Conservation (phyloP, 2,888 invertebrate genomes). For the Lithodes maja region DNA sequence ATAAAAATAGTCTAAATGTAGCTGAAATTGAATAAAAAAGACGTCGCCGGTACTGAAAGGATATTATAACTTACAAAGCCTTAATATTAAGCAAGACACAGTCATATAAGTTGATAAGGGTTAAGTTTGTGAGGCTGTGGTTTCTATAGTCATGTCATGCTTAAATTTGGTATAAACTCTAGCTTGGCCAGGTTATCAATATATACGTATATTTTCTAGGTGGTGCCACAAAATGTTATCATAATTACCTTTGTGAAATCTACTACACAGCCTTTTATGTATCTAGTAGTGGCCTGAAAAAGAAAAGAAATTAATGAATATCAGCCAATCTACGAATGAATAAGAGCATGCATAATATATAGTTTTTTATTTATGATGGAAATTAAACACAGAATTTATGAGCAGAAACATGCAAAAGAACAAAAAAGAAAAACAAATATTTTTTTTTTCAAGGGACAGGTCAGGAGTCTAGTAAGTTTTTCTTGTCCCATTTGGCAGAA, state of each 20-base stretch:
- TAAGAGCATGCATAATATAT: constrained; percentile 44
- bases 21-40: no score
- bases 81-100: neutral
- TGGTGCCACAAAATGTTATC: constrained; percentile 39
- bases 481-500: constrained; percentile 35
- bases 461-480: constrained; percentile 54
- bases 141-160: no score
- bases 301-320: constrained; percentile 68
- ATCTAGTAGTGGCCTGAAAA: constrained; percentile 68
- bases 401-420: constrained; percentile 64
- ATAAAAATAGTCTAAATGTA: no score
- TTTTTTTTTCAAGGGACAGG: constrained; percentile 68
- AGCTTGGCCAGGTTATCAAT: neutral
- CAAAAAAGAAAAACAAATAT: no score
- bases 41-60: no score
- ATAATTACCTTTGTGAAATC: constrained; percentile 69
- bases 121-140: no score
- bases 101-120: constrained; percentile 8
- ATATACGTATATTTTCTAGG: neutral
- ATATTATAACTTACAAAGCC: no score
- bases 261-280: constrained; percentile 69
- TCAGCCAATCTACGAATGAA: constrained; percentile 53
- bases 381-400: constrained; percentile 53
- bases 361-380: constrained; percentile 14
- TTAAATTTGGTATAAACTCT: no score